These are phyloP conservation scores for Tenthredo scrophulariae DNA, from an alignment of 2,888 invertebrate species.

Conservation along the genomic window DNA sequence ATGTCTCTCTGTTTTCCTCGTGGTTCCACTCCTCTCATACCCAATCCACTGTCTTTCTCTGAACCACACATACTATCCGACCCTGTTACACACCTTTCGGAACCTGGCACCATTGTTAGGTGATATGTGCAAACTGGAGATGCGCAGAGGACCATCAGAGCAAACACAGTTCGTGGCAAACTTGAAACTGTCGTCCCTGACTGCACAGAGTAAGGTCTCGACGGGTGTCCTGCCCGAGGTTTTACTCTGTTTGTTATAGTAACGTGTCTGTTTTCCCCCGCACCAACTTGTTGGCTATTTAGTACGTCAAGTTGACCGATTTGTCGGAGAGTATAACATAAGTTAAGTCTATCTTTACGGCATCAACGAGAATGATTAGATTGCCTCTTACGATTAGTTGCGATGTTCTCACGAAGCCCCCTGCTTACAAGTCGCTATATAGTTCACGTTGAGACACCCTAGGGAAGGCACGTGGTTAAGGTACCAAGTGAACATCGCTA, in stretches of 20 bases:
- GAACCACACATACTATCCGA: background rate
- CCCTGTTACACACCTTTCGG: slow-evolving; percentile 23
- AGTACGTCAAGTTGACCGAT: slow-evolving; percentile 23
- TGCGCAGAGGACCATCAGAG: slow-evolving; percentile 27
- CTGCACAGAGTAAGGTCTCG: slow-evolving; percentile 33
- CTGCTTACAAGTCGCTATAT: slow-evolving; percentile 16
- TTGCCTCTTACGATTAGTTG: slow-evolving; percentile 15
- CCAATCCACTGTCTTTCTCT: background rate
- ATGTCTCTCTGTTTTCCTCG: slow-evolving; percentile 27
- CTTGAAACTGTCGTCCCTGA: slow-evolving; percentile 42
- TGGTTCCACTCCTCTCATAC: background rate
- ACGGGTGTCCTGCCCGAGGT: slow-evolving; percentile 12
- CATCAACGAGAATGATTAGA: slow-evolving; percentile 12
- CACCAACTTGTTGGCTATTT: slow-evolving; percentile 23
- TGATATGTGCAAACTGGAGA: slow-evolving; percentile 36
- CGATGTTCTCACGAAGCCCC: background rate
- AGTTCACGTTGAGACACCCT: slow-evolving; percentile 10
- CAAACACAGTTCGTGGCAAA: slow-evolving; percentile 34
- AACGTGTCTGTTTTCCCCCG: background rate
- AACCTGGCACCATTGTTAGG: slow-evolving; percentile 33
- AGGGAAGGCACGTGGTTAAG: slow-evolving; percentile 1
- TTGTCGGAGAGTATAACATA: background rate
- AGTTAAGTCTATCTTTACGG: background rate
- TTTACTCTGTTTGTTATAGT: slow-evolving; percentile 25
- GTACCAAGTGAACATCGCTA: background rate